Evolutionary conservation across 2,888 invertebrate genomes (phyloP).

Genomic region (Steinernema carpocapsae): DNA sequence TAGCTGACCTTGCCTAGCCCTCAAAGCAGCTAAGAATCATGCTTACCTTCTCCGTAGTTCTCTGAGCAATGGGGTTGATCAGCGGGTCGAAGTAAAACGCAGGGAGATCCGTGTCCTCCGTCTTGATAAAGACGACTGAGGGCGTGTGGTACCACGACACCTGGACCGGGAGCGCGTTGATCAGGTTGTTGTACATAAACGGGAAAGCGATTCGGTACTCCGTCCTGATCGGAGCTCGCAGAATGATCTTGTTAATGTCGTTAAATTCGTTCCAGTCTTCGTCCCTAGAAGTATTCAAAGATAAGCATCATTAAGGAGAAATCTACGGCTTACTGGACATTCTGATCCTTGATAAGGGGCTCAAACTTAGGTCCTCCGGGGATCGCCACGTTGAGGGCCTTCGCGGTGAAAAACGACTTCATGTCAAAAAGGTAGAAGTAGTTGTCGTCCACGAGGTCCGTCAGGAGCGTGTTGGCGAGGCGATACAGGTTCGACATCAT

Average conservation of each 20-base stretch:
- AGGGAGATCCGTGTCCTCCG: constrained; percentile 98
- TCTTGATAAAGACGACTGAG: constrained; percentile 98
- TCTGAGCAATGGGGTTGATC: constrained; percentile 97
- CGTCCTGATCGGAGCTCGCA: constrained; percentile 94
- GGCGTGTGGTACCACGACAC: constrained; percentile 99
- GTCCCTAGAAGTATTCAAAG: constrained; percentile 76
- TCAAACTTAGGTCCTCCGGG: constrained; percentile 99
- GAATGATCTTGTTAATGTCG: constrained; percentile 99
- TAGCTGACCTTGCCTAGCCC: too few species aligned
- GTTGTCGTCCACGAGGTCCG: constrained; percentile 91
- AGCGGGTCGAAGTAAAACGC: constrained; percentile 99
- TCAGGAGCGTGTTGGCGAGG: constrained; percentile 93
- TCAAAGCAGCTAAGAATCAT: constrained; percentile 31
- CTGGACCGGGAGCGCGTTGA: constrained; percentile 86
- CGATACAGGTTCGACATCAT: constrained; percentile 97
- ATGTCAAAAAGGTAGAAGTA: constrained; percentile 99
- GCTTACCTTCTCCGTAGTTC: constrained; percentile 76
- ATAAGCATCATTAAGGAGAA: constrained; percentile 17
- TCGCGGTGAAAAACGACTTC: constrained; percentile 99
- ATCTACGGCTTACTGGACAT: constrained; percentile 78
- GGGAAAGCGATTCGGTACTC: constrained; percentile 99
- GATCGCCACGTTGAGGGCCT: constrained; percentile 98
- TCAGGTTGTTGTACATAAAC: constrained; percentile 89
- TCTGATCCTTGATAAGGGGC: constrained; percentile 95
- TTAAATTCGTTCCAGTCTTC: constrained; percentile 99